A percentile compares a stretch with the other conserved stretches of the same genome.
These are phyloP conservation scores for Brachypodius melanocephalos DNA, from an alignment of 2,113 vertebrate genomes.

Conservation along the genomic window DNA sequence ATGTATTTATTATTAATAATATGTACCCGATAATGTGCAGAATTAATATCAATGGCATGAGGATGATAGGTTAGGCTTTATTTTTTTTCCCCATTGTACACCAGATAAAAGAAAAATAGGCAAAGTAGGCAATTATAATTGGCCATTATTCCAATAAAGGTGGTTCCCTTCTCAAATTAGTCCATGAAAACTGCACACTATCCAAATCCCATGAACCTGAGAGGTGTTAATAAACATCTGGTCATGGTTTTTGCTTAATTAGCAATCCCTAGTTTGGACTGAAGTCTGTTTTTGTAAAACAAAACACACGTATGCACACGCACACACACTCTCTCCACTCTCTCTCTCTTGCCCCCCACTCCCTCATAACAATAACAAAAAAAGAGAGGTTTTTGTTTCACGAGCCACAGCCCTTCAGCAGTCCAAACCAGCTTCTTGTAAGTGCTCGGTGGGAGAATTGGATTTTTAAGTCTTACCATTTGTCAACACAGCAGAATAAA, in stretches of 20 bases:
- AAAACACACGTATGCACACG: background rate
- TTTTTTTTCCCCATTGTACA: background rate
- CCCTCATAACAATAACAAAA: background rate
- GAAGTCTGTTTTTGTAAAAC: conserved; percentile 74
- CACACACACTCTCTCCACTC: background rate
- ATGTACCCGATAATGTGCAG: background rate
- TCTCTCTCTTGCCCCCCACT: background rate
- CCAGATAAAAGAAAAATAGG: conserved; percentile 65
- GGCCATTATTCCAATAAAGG: conserved; percentile 76
- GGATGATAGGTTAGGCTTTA: background rate
- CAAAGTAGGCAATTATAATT: conserved; percentile 75
- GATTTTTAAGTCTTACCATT: conserved; percentile 48
- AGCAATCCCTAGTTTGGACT: conserved; percentile 72
- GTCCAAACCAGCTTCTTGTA: conserved; percentile 25
- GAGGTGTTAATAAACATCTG: conserved; percentile 83
- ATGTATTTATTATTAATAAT: conserved; percentile 28
- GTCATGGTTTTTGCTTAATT: conserved; percentile 78
- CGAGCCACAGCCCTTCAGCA: conserved; percentile 22
- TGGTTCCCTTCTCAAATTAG: conserved; percentile 78
- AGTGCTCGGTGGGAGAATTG: conserved; percentile 32
- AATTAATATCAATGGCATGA: background rate
- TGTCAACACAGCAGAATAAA: conserved; percentile 43
- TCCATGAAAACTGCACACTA: conserved; percentile 73
- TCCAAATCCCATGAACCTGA: conserved; percentile 79
- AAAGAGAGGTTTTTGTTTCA: conserved; percentile 8